Evolutionary conservation across 2,888 invertebrate species (phyloP), one percentile per base, ranked within the genome.

Genomic region (Drosophila meridionalis): DNA sequence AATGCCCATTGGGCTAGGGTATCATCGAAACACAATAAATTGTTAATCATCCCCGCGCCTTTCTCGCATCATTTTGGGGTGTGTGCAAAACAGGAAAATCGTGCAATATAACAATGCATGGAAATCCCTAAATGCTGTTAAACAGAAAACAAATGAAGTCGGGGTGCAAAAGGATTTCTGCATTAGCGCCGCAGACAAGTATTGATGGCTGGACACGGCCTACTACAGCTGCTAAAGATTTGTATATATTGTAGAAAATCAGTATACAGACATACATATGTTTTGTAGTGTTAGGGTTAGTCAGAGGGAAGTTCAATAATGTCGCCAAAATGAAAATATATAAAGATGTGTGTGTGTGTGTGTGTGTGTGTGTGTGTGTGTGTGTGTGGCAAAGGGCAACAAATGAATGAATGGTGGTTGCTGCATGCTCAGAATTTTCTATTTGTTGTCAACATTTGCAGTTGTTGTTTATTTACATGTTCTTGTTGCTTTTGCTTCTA

Each of bases 81-180:
- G 76, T 83, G 76, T 57, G 72, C 76, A 73, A 85, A 86, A 82
- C 82, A 76, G 88, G 78, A 82, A 55, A 55, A 82, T 78, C 81
- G 81, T 78, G 78, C 81, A 76, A 76, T 73, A 64, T 45, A 63
- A 79, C 78, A 87, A 87, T 84, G 84, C 82, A 75, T 69, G 78
- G 71, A 84, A 90, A 87, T 90, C 90, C 90, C 80, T 89, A 86
- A 90, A 84, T 86, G 82, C 80, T 90, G 89, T 86, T 90, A 90
- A 90, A 87, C 87, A 90, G 78, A 84, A 90, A 90, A 90, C 83
- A 90, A 90, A 90, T 90, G 90, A 90, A 86, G 79, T 76, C 70
- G 69, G 83, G 73, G 84, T 69, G 77, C 70, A 73, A 73, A 84
- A 74, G 82, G 80, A 87, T 83, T 84, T 87, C 74, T 74, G 87